phyloP scores from a whole-genome alignment of 2,113 vertebrate genomes.

The cat (Felis catus) region F.catus_Fca126_mat1.0 CM031420.1:42195001-42195500 shows the following conservation, averaged over 20 bases:
- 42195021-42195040: background rate
- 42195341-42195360: background rate
- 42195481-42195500: background rate
- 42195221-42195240: background rate
- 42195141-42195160: background rate
- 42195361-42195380: background rate
- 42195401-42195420: background rate
- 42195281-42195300: background rate
- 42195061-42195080: background rate
- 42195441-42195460: background rate
- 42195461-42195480: background rate
- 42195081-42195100: background rate
- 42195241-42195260: background rate
- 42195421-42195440: background rate
- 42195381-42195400: background rate
- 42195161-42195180: background rate
- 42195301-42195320: background rate
- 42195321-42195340: background rate
- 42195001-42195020: background rate
- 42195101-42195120: background rate
- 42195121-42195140: background rate
- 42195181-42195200: background rate
- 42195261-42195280: background rate
- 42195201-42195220: fast-evolving
- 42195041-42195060: background rate